A percentile compares a stretch with the other conserved stretches of the same genome.
These are phyloP conservation scores for Nettapus auritus DNA, from an alignment of 2,113 vertebrate genomes.

Conservation along the genomic window DNA sequence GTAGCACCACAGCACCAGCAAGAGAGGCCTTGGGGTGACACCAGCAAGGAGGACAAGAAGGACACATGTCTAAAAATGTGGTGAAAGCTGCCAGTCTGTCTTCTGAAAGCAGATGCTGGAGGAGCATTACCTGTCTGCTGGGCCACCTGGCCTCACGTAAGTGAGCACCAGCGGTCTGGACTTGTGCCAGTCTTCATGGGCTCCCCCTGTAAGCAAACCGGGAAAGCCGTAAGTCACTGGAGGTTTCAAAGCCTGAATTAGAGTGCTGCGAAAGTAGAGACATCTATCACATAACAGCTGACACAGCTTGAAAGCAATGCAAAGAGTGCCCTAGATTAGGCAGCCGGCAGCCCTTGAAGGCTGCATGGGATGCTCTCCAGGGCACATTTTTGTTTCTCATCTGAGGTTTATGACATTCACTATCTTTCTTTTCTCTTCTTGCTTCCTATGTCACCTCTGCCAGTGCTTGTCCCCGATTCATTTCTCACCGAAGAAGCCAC, in stretches of 20 bases:
- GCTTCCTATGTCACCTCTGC: background rate
- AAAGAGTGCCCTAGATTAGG: background rate
- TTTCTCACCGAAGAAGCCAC: conserved; percentile 23
- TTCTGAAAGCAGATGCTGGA: background rate
- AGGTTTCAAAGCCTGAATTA: background rate
- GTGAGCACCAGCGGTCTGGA: conserved; percentile 92
- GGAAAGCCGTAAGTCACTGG: background rate
- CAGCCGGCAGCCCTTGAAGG: background rate
- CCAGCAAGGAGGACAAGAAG: background rate
- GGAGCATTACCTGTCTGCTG: conserved; percentile 90
- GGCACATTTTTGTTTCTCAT: background rate
- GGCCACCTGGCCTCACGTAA: conserved; percentile 90
- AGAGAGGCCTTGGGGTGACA: background rate
- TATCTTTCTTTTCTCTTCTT: background rate
- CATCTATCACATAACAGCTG: background rate
- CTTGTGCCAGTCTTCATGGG: conserved; percentile 95
- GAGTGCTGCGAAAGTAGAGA: background rate
- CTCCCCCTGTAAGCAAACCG: conserved; percentile 84
- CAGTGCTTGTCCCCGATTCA: background rate
- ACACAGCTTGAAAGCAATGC: background rate
- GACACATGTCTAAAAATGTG: rapidly evolving
- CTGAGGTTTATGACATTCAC: background rate
- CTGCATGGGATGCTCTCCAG: background rate
- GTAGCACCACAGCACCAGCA: background rate
- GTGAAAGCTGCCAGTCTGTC: background rate